Evolutionary conservation across 2,113 vertebrate genomes (phyloP).

Genomic region (Piaya cayana): DNA sequence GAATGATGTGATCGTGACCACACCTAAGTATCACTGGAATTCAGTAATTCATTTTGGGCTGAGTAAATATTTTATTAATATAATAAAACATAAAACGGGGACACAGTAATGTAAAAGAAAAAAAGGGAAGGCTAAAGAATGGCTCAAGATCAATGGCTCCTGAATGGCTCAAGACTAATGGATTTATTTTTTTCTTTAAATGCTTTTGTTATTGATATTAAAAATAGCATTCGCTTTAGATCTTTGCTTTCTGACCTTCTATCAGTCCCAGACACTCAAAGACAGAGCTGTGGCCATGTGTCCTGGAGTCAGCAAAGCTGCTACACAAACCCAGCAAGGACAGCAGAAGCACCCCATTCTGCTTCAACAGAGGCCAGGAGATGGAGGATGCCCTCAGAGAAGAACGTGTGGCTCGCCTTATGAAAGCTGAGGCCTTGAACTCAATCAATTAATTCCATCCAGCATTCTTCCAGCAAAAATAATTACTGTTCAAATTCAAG

Average conservation of each 20-base stretch:
- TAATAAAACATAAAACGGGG: neutral
- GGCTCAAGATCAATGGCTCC: neutral
- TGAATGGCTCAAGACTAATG: neutral
- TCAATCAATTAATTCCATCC: neutral
- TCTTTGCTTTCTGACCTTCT: neutral
- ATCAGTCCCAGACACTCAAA: neutral
- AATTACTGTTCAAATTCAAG: neutral
- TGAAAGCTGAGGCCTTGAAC: neutral
- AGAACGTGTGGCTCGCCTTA: accelerated
- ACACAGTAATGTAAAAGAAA: neutral
- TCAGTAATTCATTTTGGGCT: neutral
- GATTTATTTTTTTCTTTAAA: neutral
- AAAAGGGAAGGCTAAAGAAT: neutral
- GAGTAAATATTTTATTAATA: neutral
- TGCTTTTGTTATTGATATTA: neutral
- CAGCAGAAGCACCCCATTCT: neutral
- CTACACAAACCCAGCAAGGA: neutral
- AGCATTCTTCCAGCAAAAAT: neutral
- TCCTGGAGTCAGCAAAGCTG: neutral
- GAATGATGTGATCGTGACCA: neutral
- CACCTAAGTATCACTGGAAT: neutral
- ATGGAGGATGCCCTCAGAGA: neutral
- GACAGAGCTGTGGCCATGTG: neutral
- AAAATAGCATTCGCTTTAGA: neutral
- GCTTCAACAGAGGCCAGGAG: neutral